phyloP scores from a whole-genome alignment of 1,140 invertebrate genomes.

The Trichoplusia ni region DNA sequence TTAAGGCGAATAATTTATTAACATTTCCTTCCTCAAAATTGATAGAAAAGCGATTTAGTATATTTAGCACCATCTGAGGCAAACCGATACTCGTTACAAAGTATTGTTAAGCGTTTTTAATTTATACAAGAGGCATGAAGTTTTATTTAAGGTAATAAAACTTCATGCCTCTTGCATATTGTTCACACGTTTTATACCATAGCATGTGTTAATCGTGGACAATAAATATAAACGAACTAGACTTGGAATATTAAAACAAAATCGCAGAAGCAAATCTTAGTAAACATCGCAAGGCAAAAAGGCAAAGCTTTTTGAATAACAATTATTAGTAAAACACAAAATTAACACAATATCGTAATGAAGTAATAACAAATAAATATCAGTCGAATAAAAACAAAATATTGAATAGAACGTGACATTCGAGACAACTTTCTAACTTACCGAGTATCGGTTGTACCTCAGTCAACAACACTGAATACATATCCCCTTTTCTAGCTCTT shows the following conservation, averaged over 20 bases:
- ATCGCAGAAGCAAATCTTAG: conserved; percentile 11
- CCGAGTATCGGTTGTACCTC: conserved; percentile 3
- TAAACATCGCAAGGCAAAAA: background rate
- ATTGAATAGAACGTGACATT: conserved; percentile 10
- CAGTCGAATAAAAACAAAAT: conserved; percentile 17
- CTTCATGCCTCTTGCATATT: too few species aligned
- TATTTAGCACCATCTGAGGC: too few species aligned
- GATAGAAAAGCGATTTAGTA: too few species aligned
- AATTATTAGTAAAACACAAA: background rate
- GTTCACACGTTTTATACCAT: too few species aligned
- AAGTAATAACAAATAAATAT: conserved; percentile 15
- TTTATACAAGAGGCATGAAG: too few species aligned
- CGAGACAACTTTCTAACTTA: conserved; percentile 21
- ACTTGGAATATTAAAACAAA: conserved; percentile 4
- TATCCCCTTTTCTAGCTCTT: too few species aligned
- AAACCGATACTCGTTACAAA: too few species aligned
- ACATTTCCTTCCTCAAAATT: too few species aligned
- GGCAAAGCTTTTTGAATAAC: background rate
- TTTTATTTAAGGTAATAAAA: too few species aligned
- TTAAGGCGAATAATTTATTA: too few species aligned
- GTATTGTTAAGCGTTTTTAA: too few species aligned
- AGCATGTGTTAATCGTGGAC: too few species aligned
- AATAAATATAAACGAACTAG: background rate
- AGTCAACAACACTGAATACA: background rate
- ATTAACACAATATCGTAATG: background rate